Evolutionary conservation across 2,888 invertebrate genomes (phyloP), one percentile per base, ranked within the genome.

Genomic region (Thera obeliscata): DNA sequence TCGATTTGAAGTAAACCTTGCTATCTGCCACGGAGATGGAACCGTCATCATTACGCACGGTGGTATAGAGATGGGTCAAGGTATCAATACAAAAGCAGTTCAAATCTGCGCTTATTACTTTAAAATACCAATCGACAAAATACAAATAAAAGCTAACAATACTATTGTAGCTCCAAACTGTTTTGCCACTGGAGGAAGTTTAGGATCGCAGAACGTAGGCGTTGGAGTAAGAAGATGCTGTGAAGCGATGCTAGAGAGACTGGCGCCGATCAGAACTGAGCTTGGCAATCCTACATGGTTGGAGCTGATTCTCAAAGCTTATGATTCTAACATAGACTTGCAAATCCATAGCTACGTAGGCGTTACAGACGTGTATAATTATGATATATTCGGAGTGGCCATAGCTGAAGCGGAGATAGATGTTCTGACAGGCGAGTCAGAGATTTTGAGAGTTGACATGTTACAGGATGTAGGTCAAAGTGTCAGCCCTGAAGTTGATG

Each of bases 31-130:
- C 9, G 93, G 94, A 1, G 94, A 96, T 77, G 80, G 81, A 0
- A 94, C 94, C 3, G 95, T 96, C 0, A 89, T 95, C 2, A 90
- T 96, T n/a, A 84, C 93, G 2, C 96, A 96, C 72, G 95, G 94
- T 38, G 96, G 95, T 2, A 87, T 95, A 43, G 96, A 96, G 87
- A 93, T 95, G 82, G 97, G 97, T 0, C 97, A 97, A 89, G 97
- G 97, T 0, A 91, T 96, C 52, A 88, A 96, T 71, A 96, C 96
- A 2, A 87, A 96, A 95, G 94, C 94, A 0, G 94, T 94, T 5
- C 96, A 96, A 89, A 95, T 96, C 0, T 95, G 94, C 66, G 96
- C 96, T 0, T 93, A 95, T 74, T 92, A 91, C 11, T 86, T 96
- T 3, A 95, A 95, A 1, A 94, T 96, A 64, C 94, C 95, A 1